Base-by-base conservation (phyloP, 30 jellyfish, hydroid and myxozoan species). In the Hydractinia symbiolongicarpus region DNA sequence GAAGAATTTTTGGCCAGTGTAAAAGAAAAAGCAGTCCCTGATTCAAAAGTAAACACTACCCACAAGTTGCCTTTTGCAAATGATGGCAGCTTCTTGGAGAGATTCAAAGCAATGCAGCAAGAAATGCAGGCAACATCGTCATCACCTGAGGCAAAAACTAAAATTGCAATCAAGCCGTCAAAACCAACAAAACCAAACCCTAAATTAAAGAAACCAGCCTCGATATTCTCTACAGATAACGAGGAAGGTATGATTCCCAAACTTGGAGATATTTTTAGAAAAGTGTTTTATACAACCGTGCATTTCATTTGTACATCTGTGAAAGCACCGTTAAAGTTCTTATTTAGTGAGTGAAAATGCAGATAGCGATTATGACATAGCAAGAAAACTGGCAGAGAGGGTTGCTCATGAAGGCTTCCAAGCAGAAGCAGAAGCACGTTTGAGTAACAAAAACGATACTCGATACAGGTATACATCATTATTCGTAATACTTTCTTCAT, bases 81-180 rank as follows among this genome's bases (percentile, higher is more conserved):
- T 81, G 97, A 89, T 84, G 97, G 97, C 9, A 89, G 90, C 84
- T 89, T 89, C 78, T 82, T 89, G 6, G 97, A 90, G 51, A 66
- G 97, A 40, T 89, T 89, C 64, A 85, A 84, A 79, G 97, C 95
- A 40, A 89, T 89, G 95, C 97, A 89, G 84, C 72, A 89, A 60
- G 90, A 78, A 55, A 70, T 14, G 3, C 14, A 77, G 60, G 20
- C 79, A 30, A 15, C 84, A 16, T 15, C 83, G n/a, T 15, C 79
- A 54, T 21, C 54, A 21, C 78, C 70, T 14, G 61, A 72, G 61
- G 60, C 78, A 4, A 61, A 16, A 8, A 79, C 52, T 20, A 67
- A 73, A 50, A 67, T 71, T 15, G 84, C 66, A 40, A 61, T 50
- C 68, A 81, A 64, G 51, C 66, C 55, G 72, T 53, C 51, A 58